Evolutionary conservation across 1,140 invertebrate genomes (phyloP), one percentile per base, ranked within the genome.

Genomic region (Cephus cinctus): DNA sequence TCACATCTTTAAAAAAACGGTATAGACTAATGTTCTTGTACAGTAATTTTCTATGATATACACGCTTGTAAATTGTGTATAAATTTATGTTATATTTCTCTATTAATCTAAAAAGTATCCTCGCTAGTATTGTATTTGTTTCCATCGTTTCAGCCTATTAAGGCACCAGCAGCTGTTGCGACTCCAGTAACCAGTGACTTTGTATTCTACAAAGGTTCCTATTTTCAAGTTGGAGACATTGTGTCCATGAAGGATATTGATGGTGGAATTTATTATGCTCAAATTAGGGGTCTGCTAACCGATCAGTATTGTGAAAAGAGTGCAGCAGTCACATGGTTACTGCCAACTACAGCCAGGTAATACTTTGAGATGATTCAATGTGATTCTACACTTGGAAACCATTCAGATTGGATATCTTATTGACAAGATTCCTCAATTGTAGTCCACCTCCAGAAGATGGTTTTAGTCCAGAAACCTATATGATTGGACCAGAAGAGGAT

Each of bases 291-390:
- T 1, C 83, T 96, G 42, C 75, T 96, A 16, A 91, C 91, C 6
- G 93, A 96, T 71, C 91, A 94, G 63, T 96, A 91, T 75, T 93
- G 91, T 65, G 90, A 96, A 64, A 96, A 96, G 75, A 94, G 92
- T 77, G 92, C 91, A 4, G 89, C 90, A 5, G 79, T 97, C n/a
- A 93, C 92, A 0, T 97, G 93, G 93, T 78, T 96, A 2, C 74
- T 97, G 30, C 93, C 93, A 8, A 94, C 92, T 2, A 82, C 84
- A 55, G 80, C 82, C n/a, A 76, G 75, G 74, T 75, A 63, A 12
- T 16, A n/a, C 16, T 34, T 20, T 15, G 12, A 45, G 20, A 20
- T n/a, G 19, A 5, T 20, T 12, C 6, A 34, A 34, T 18, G 12
- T 5, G 30, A 32, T 4, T 20, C 16, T 1, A 27, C 8, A 4